Base-by-base conservation (phyloP, 1,140 invertebrate genomes). In the Ganaspis sp. region DNA sequence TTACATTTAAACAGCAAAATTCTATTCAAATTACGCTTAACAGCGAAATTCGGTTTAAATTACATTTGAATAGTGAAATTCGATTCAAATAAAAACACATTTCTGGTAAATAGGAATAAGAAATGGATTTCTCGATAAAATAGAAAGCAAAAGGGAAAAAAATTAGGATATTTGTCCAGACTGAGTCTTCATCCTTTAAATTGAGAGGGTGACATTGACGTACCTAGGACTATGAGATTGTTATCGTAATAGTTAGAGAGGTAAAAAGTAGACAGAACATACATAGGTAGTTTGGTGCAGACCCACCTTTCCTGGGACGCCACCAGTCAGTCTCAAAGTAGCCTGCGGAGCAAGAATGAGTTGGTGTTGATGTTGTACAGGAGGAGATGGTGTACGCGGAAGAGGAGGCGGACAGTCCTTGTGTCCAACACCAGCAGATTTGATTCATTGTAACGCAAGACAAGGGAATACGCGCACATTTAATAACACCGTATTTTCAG, bases 281-380 rank as follows among this genome's bases (percentile, higher is more conserved):
- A 91, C 90, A 91, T 91, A 91, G 88, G 89, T 91, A 91, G 90
- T 90, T 91, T 90, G 90, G 90, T 91, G 90, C 88, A 91, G 90
- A 91, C 90, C 94, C 96, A 97, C 96, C 96, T 97, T 97, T 97
- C 91, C 96, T 94, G 90, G 96, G 96, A 92, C 96, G 95, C 96
- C 96, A 97, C 96, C 96, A 97, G 93, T 97, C 96, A 88, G 89
- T 90, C 95, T 97, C 96, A 95, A 96, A 96, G 94, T 97, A 97
- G 95, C 96, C 96, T 97, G 96, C 89, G 90, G 89, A 91, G 90
- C 90, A 91, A 91, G 88, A 91, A 89, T 91, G 89, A 91, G 90
- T 90, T 91, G 90, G 88, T 91, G 90, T 90, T 88, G 88, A 84
- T 90, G 90, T 90, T 85, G 90, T 90, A 90, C 89, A 91, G 89